Evolutionary conservation across 2,797 vertebrate genomes (phyloP).

Genomic region (Xyrichtys novacula): DNA sequence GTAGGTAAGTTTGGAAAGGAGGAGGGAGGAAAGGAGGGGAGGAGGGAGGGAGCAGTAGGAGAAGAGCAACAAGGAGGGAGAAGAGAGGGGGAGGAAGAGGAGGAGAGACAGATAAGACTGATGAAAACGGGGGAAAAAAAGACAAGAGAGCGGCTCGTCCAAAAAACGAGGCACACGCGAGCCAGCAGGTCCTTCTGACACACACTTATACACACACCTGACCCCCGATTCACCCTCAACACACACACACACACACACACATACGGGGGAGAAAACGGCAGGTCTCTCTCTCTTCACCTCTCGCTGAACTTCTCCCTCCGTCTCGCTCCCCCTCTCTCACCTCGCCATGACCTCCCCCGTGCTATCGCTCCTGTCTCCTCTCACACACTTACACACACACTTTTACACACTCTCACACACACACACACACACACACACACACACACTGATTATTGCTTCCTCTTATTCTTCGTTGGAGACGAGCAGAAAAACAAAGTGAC

Average conservation of each 20-base stretch:
- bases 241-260: constrained; percentile 45
- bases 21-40: constrained; percentile 11
- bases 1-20: constrained; percentile 45
- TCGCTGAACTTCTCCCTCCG: constrained; percentile 82
- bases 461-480: constrained; percentile 70
- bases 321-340: constrained; percentile 89
- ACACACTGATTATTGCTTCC: constrained; percentile 70
- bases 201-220: constrained; percentile 61
- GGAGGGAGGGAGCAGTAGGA: constrained; percentile 21
- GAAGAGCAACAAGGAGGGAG: constrained; percentile 37
- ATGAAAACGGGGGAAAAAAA: constrained; percentile 50
- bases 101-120: constrained; percentile 48
- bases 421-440: constrained; percentile 71
- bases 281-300: constrained; percentile 77
- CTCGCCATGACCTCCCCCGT: constrained; percentile 92
- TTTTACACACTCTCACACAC: constrained; percentile 24
- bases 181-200: constrained; percentile 58
- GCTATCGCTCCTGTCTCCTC: constrained; percentile 82
- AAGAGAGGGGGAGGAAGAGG: constrained; percentile 11
- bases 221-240: constrained; percentile 68
- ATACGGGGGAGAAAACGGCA: constrained; percentile 46
- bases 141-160: constrained; percentile 13
- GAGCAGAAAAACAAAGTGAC: constrained; percentile 64
- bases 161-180: constrained; percentile 58
- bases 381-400: constrained; percentile 24